These are phyloP conservation scores for Perdita meconis DNA, from an alignment of 2,888 invertebrate species.

Conservation along the genomic window DNA sequence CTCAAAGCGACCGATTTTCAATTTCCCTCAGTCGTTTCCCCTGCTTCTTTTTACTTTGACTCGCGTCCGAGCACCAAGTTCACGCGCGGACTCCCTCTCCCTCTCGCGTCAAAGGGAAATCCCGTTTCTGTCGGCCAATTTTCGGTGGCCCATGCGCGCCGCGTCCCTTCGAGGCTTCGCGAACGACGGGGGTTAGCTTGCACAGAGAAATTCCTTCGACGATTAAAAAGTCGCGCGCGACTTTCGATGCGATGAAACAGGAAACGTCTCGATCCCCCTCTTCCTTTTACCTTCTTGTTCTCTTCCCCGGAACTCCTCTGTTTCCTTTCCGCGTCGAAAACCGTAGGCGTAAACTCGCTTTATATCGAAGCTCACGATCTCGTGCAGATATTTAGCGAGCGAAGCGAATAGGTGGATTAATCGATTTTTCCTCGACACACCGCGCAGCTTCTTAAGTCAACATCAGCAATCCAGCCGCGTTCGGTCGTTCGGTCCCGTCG, in stretches of 20 bases:
- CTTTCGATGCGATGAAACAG: slow-evolving; percentile 48
- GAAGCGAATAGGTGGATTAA: slow-evolving; percentile 3
- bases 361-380: slow-evolving; percentile 38
- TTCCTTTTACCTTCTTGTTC: no score
- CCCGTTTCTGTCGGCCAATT: slow-evolving; percentile 19
- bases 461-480: not conserved
- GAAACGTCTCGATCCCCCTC: slow-evolving; percentile 50
- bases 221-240: slow-evolving; percentile 71
- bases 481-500: slow-evolving; percentile 27
- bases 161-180: slow-evolving; percentile 36
- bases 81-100: not conserved
- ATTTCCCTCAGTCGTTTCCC: not conserved
- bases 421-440: slow-evolving; percentile 39
- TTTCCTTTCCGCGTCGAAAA: slow-evolving; percentile 1
- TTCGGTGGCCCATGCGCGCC: slow-evolving; percentile 17
- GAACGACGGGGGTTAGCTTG: slow-evolving; percentile 56
- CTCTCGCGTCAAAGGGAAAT: slow-evolving; percentile 30
- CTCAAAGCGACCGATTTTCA: slow-evolving; percentile 47
- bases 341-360: slow-evolving; percentile 45
- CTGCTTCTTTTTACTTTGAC: not conserved
- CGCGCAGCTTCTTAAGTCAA: not conserved
- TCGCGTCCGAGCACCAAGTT: not conserved
- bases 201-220: slow-evolving; percentile 72
- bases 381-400: slow-evolving; percentile 36
- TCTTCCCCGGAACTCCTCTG: not conserved